Base-by-base conservation (phyloP, 2,797 vertebrate genomes). In the Neopelma chrysocephalum region DNA sequence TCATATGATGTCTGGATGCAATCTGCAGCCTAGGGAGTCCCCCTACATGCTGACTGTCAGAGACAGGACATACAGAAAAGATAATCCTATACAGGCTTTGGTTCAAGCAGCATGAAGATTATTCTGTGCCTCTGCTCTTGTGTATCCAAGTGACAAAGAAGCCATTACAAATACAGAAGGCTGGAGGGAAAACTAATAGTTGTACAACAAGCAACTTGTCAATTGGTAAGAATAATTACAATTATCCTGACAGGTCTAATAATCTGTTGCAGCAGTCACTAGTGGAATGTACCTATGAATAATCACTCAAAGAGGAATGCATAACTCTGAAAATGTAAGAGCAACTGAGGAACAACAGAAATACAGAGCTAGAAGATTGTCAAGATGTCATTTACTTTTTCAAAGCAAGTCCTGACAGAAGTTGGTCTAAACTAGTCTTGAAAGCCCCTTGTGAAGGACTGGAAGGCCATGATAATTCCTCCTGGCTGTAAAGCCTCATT, bases 391-490 rank as follows among this genome's bases (percentile, higher is more conserved):
- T 90, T 87, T 89, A 56, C 29, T 66, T 89, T 91, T 94, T 87
- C 90, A 94, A 93, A 96, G 66, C 51, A 87, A 90, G 80, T 45
- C 51, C 64, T 90, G n/a, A 62, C 40, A 93, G 75, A 92, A 96
- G 70, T 93, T 94, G 90, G 70, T 84, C 92, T 85, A 80, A 96
- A 93, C 83, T 66, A 87, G 81, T 89, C 81, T 90, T 89, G 89
- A 97, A 94, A 94, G 71, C 12, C 42, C 38, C 75, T 58, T 7
- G 40, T 73, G 86, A 89, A 93, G 77, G 70, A 87, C 90, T 96
- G 89, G 82, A 89, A 95, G 79, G 90, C 87, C 87, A 61, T 9
- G 87, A 93, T 96, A 96, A 91, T 95, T 89, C 89, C 57, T 96
- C 34, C 72, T 92, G 89, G 81, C 65, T 85, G 34, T 79, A 87